A percentile compares a stretch with the other conserved stretches of the same genome.
These are phyloP conservation scores for Colius striatus DNA, from an alignment of 2,113 vertebrate species.

Conservation along the genomic window DNA sequence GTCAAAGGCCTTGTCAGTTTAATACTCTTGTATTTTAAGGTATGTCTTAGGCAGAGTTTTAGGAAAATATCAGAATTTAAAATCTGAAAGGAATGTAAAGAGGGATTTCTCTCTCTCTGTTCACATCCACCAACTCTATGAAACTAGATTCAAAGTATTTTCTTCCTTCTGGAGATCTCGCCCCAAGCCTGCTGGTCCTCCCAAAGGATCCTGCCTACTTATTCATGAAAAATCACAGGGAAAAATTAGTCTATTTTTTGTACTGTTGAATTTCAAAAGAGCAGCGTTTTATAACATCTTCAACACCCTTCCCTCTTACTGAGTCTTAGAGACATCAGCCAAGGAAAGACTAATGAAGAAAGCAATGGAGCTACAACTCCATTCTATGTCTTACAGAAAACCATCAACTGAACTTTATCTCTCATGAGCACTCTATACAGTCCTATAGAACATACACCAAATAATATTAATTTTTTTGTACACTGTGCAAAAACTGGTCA, in stretches of 20 bases:
- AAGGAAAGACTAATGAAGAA: neutral
- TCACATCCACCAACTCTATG: neutral
- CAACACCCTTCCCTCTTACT: neutral
- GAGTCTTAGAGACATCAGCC: neutral
- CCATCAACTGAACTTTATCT: neutral
- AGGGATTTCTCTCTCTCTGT: neutral
- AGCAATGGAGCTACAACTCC: neutral
- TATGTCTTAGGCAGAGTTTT: neutral
- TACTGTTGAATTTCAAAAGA: neutral
- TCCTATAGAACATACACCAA: neutral
- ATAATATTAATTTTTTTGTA: neutral
- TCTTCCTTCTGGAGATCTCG: neutral
- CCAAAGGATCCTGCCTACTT: conserved; percentile 9
- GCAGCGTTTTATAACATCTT: neutral
- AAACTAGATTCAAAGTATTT: neutral
- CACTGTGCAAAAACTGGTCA: neutral
- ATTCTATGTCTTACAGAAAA: neutral
- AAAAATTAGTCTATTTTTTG: neutral
- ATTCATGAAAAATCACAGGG: neutral
- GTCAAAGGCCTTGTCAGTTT: neutral
- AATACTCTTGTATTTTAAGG: neutral
- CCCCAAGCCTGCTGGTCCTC: neutral
- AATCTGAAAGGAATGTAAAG: neutral
- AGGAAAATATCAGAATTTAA: neutral
- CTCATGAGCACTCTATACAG: neutral